A percentile compares a stretch with the other conserved stretches of the same genome.
These are phyloP conservation scores for Nomada flava DNA, from an alignment of 2,888 invertebrate genomes.

Conservation along the genomic window DNA sequence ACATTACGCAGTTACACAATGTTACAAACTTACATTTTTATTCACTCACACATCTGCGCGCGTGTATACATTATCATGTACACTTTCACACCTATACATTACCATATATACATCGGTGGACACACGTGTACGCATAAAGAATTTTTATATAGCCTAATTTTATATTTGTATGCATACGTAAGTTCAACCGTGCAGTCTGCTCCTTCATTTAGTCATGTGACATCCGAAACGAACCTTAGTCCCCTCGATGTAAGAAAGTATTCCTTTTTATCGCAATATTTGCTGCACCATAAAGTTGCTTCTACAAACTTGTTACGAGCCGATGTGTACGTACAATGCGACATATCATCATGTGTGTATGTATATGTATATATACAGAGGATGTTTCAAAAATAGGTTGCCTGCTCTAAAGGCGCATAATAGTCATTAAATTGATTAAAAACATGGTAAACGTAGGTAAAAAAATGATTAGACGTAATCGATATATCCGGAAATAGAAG, in stretches of 20 bases:
- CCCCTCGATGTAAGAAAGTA: conserved; percentile 16
- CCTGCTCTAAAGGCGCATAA: too few relatives aligned
- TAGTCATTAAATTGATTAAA: too few relatives aligned
- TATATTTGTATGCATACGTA: conserved; percentile 79
- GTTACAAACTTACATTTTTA: conserved; percentile 4
- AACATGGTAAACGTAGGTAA: too few relatives aligned
- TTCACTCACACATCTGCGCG: not conserved
- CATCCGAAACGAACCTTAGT: conserved; percentile 33
- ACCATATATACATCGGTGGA: conserved; percentile 19
- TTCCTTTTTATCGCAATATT: conserved; percentile 46
- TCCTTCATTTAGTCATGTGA: conserved; percentile 66
- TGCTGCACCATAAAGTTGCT: conserved; percentile 47
- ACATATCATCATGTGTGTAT: conserved; percentile 3
- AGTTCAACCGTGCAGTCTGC: conserved; percentile 73
- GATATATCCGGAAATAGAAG: too few relatives aligned
- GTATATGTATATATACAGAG: not conserved
- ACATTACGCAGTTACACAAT: conserved; percentile 26
- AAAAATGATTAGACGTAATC: too few relatives aligned
- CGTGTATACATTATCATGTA: not conserved
- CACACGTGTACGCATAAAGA: conserved; percentile 57
- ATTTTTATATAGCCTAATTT: conserved; percentile 83
- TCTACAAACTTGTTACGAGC: conserved; percentile 24
- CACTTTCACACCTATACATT: conserved; percentile 43
- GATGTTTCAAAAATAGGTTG: too few relatives aligned
- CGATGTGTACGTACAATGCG: not conserved